Conservation (phyloP, 1,140 invertebrate species). For the Cherax destructor region DNA sequence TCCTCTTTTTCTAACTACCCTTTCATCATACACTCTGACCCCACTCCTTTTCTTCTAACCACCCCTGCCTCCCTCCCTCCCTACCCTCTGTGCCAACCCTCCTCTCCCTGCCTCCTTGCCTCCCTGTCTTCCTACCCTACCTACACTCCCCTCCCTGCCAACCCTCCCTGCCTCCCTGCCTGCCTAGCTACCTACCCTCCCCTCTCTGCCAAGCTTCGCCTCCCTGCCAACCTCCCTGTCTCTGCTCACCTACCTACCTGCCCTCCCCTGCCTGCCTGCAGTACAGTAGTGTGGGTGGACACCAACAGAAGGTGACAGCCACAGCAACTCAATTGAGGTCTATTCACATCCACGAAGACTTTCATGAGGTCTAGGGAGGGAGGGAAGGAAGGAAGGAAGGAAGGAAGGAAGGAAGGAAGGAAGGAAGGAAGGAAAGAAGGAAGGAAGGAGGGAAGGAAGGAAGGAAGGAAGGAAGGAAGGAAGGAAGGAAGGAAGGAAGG, state of each 20-base stretch:
- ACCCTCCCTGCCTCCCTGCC: not conserved
- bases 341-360: too few species aligned
- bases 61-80: not conserved
- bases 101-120: not conserved
- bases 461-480: not conserved
- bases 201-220: too few species aligned
- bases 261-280: too few species aligned
- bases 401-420: conserved; percentile 2
- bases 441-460: conserved; percentile 1
- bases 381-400: conserved; percentile 1
- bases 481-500: too few species aligned
- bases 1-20: not conserved
- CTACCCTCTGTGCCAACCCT: not conserved
- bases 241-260: too few species aligned
- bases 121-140: not conserved
- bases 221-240: too few species aligned
- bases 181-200: too few species aligned
- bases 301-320: not conserved
- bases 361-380: not conserved
- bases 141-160: not conserved
- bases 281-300: too few species aligned
- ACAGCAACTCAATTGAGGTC: too few species aligned
- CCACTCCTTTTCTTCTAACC: not conserved
- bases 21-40: not conserved
- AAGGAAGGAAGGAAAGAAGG: not conserved